Percentiles rank a stretch among this genome's conserved stretches.
Conservation (phyloP, 2,113 vertebrate genomes). For the Coreoperca whiteheadi region DNA sequence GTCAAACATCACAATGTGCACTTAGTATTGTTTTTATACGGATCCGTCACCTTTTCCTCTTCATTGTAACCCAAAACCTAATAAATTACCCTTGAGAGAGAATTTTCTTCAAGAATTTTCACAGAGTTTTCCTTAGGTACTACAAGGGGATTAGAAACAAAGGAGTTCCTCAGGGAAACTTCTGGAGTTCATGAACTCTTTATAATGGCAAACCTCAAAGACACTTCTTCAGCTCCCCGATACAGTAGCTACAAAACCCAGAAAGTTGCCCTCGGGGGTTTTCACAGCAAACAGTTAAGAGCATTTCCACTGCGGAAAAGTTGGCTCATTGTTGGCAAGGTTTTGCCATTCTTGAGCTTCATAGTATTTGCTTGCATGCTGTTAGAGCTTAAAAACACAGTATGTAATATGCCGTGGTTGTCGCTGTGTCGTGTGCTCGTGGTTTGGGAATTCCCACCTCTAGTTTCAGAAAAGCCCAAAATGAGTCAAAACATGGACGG, state of each 20-base stretch:
- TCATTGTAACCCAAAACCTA: background rate
- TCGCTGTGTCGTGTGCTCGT: background rate
- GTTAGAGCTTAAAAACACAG: background rate
- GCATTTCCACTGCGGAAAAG: background rate
- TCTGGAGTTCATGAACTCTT: background rate
- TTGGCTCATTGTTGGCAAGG: background rate
- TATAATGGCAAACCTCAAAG: conserved; percentile 1
- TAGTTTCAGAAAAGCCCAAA: background rate
- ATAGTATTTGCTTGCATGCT: background rate
- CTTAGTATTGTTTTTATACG: background rate
- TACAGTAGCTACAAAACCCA: background rate
- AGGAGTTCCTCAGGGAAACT: background rate
- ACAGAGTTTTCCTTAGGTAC: background rate
- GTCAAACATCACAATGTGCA: background rate
- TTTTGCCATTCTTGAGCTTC: background rate
- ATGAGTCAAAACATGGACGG: background rate
- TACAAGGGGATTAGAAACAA: background rate
- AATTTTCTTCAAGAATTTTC: too few relatives aligned
- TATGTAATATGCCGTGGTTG: background rate
- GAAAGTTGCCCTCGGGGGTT: background rate
- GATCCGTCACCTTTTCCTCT: background rate
- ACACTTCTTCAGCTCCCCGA: background rate
- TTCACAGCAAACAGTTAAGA: background rate
- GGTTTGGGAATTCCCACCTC: background rate
- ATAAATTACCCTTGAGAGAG: background rate